Conservation (phyloP, 2,797 vertebrate species). For the Platalea minor region DNA sequence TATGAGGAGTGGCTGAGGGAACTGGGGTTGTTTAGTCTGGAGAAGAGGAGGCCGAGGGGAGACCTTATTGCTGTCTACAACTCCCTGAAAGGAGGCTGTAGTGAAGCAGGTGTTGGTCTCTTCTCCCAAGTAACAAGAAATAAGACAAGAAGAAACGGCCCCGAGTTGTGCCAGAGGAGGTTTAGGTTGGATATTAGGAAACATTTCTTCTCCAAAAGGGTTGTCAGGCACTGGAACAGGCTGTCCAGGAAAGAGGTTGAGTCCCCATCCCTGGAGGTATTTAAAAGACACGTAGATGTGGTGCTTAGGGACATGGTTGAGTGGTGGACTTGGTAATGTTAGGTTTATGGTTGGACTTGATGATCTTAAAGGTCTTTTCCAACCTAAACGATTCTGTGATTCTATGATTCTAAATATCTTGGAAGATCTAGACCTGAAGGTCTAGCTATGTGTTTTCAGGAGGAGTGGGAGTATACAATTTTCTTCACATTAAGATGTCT, state of each 20-base stretch:
- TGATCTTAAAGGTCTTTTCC: not conserved
- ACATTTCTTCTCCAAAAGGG: not conserved
- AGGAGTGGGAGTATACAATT: not conserved
- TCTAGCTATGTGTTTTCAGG: not conserved
- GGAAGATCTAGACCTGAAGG: not conserved
- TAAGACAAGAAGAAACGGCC: no score
- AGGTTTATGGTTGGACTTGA: not conserved
- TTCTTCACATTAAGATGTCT: not conserved
- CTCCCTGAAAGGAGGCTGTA: no score
- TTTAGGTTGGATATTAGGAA: not conserved
- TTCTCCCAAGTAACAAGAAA: no score
- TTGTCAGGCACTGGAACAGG: not conserved
- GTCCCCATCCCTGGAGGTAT: not conserved
- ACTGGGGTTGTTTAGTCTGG: no score
- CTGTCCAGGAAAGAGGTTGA: not conserved
- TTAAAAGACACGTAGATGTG: not conserved
- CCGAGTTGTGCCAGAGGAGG: no score
- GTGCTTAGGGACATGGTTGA: not conserved
- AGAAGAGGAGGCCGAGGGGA: no score
- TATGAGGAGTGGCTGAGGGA: no score
- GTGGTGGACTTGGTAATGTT: not conserved
- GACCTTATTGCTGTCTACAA: no score
- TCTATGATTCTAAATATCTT: not conserved
- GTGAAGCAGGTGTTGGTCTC: no score
- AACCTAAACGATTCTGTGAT: not conserved